Base-by-base conservation (phyloP, 2,797 vertebrate genomes). In the Rhinogobio ventralis region DNA sequence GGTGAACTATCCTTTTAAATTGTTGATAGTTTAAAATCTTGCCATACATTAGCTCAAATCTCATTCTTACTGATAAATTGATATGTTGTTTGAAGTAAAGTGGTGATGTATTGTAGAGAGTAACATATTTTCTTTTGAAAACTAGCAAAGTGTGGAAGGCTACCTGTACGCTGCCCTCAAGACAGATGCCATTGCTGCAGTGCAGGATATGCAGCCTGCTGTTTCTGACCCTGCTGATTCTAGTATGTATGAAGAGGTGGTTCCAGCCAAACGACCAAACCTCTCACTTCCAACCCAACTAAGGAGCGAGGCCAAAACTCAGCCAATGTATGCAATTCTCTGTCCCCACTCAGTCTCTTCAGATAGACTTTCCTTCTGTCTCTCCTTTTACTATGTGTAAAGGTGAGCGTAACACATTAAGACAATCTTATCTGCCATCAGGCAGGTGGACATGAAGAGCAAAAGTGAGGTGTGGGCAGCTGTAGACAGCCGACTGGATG, bases 151-250 rank as follows among this genome's bases (percentile, higher is more conserved):
- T 78, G 93, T 97, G 13, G 93, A 97, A 90, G 95, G 94, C 14
- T 97, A 96, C 79, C 94, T 99, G 81, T 95, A 92, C 89, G 91
- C 93, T 17, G 96, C 94, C 0, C 90, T 99, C 45, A 96, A 94
- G 92, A 93, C 94, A 1, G 96, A 98, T 90, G 91, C 91, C 0
- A 88, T 93, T 79, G 85, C 91, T 74, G 90, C 94, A 85, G 84
- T 93, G 69, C 93, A 94, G 88, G 94, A 95, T 45, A 83, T 89
- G 45, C 91, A 90, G 36, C 81, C 86, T 39, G 87, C 92, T 46
- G 88, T 80, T 60, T 90, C 89, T 60, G 92, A 93, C 81, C 88
- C 87, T n/a, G 90, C 92, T 79, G 86, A 89, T 62, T 76, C 80
- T 0, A 91, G 85, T 87, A 93, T 87, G 88, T 91, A 87, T 79